A percentile compares a stretch with the other conserved stretches of the same genome.
Conservation (phyloP, 2,888 invertebrate species). For the Globia sparganii region DNA sequence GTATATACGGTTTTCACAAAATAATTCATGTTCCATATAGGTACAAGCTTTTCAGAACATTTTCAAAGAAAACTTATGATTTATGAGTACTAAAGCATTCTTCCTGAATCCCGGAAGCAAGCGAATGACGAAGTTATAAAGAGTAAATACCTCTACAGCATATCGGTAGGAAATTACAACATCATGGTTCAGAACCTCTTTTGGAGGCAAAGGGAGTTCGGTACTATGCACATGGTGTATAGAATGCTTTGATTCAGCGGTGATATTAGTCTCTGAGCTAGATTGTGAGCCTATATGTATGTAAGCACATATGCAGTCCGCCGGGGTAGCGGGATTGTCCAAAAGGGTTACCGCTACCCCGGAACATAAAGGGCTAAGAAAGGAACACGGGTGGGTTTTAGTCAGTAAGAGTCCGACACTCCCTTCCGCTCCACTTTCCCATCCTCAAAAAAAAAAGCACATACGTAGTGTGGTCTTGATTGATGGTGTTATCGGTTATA, state of each 20-base stretch:
- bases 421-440: too few species aligned
- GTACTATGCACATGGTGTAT: neutral
- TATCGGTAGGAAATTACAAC: constrained; percentile 51
- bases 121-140: constrained; percentile 38
- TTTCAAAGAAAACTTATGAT: constrained; percentile 46
- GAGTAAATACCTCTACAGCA: constrained; percentile 48
- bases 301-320: too few species aligned
- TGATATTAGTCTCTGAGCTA: constrained; percentile 2
- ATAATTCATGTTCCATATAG: neutral
- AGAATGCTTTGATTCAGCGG: constrained; percentile 14
- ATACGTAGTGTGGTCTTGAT: neutral
- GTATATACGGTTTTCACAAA: neutral
- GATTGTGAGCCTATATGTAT: neutral
- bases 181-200: constrained; percentile 21
- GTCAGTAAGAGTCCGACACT: too few species aligned
- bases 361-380: too few species aligned
- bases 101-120: constrained; percentile 32
- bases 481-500: neutral
- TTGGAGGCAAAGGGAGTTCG: constrained; percentile 31
- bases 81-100: constrained; percentile 46
- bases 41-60: neutral
- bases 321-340: too few species aligned
- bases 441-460: too few species aligned
- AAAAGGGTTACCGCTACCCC: too few species aligned
- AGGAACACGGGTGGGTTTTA: too few species aligned